These are phyloP conservation scores for Euleptes europaea DNA, from an alignment of 2,113 vertebrate species.

Conservation along the genomic window DNA sequence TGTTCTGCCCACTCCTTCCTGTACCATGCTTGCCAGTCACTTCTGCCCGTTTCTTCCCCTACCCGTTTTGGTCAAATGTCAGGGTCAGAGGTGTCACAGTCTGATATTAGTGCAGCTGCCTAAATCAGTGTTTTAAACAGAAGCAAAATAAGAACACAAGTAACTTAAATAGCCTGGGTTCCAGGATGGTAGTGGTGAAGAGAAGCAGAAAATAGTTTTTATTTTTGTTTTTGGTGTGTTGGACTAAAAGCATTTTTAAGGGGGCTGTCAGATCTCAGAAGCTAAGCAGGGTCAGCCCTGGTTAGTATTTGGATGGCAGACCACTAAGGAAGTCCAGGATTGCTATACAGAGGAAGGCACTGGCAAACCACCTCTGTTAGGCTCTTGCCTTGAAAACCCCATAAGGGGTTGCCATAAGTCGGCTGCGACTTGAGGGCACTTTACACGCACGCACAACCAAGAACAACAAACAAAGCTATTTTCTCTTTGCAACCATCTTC, in stretches of 20 bases:
- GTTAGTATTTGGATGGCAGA: too few species aligned
- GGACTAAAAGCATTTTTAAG: too few species aligned
- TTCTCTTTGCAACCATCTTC: constrained; percentile 18
- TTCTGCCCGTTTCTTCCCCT: constrained; percentile 37
- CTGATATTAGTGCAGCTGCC: constrained; percentile 62
- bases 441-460: too few species aligned
- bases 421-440: too few species aligned
- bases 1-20: background rate
- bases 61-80: constrained; percentile 63
- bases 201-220: background rate
- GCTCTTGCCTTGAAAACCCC: too few species aligned
- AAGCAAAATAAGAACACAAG: constrained; percentile 46
- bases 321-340: too few species aligned
- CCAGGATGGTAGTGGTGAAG: constrained; percentile 23
- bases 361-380: too few species aligned
- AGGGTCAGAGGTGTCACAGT: constrained; percentile 59
- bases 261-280: too few species aligned
- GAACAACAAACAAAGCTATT: background rate
- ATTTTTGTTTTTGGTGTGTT: background rate
- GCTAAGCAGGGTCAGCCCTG: too few species aligned
- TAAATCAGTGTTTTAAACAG: constrained; percentile 42
- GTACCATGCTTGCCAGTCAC: background rate
- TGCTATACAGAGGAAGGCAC: too few species aligned
- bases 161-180: fast-evolving
- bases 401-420: too few species aligned